A percentile compares a stretch with the other conserved stretches of the same genome.
Conservation (phyloP, 23 tunicate species). For the Ciona savignyi region DNA sequence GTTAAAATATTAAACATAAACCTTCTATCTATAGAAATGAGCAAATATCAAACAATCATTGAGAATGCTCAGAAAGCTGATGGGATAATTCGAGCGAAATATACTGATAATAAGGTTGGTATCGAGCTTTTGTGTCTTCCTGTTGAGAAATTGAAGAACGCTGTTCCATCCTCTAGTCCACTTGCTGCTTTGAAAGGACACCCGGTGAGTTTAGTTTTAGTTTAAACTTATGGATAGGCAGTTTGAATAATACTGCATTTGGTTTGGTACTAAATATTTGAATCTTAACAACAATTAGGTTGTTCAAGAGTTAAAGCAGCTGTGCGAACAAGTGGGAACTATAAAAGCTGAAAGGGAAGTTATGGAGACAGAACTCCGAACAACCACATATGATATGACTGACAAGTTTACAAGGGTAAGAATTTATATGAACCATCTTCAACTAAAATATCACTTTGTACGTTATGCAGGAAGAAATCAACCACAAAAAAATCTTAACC, state of each 20-base stretch:
- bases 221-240: not conserved
- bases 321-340: conserved; percentile 88
- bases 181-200: conserved; percentile 70
- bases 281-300: too few species aligned
- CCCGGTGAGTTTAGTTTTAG: conserved; percentile 39
- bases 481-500: too few species aligned
- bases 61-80: conserved; percentile 92
- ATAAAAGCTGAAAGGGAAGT: conserved; percentile 95
- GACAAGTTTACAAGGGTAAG: conserved; percentile 60
- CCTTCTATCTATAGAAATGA: conserved; percentile 43
- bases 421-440: not conserved
- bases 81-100: conserved; percentile 62
- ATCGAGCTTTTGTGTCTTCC: conserved; percentile 61
- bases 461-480: too few species aligned
- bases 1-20: too few species aligned
- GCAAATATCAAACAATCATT: conserved; percentile 74
- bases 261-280: too few species aligned
- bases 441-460: too few species aligned
- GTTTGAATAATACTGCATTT: too few species aligned
- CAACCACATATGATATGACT: conserved; percentile 68
- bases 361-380: conserved; percentile 80
- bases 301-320: conserved; percentile 58
- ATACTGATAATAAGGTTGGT: conserved; percentile 57
- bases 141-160: conserved; percentile 53
- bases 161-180: conserved; percentile 82